Evolutionary conservation across 2,797 vertebrate genomes (phyloP).

Genomic region (Pseudotriccus pelzelni): DNA sequence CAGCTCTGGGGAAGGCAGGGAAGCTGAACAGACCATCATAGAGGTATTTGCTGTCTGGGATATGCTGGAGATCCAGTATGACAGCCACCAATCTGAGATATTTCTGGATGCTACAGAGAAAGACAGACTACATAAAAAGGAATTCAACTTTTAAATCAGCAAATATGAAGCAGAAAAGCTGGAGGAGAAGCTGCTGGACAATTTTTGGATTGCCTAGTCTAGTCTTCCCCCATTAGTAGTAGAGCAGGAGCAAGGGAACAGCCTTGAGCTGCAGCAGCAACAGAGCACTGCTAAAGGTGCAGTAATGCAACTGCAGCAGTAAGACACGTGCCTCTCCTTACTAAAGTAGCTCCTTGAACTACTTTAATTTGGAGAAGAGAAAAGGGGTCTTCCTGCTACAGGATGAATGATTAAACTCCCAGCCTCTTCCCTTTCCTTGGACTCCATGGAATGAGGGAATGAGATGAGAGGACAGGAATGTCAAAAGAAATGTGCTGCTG

Average conservation of each 20-base stretch:
- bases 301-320: not conserved
- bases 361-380: not conserved
- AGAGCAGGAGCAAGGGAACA: not conserved
- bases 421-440: not conserved
- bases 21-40: not conserved
- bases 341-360: not conserved
- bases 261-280: not conserved
- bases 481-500: not conserved
- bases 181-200: not conserved
- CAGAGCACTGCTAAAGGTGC: not conserved
- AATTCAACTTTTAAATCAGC: not conserved
- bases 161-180: not conserved
- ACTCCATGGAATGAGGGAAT: not conserved
- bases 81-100: conserved; percentile 94
- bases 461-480: not conserved
- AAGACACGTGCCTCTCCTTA: not conserved
- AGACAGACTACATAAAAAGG: not conserved
- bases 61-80: conserved; percentile 90
- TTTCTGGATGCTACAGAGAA: conserved; percentile 85
- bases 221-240: not conserved
- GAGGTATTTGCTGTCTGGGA: conserved; percentile 70
- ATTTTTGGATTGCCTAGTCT: not conserved
- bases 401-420: not conserved
- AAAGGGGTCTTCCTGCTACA: not conserved
- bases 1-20: conserved; percentile 68